Conservation (phyloP, 1,140 invertebrate species). For the Penaeus japonicus region DNA sequence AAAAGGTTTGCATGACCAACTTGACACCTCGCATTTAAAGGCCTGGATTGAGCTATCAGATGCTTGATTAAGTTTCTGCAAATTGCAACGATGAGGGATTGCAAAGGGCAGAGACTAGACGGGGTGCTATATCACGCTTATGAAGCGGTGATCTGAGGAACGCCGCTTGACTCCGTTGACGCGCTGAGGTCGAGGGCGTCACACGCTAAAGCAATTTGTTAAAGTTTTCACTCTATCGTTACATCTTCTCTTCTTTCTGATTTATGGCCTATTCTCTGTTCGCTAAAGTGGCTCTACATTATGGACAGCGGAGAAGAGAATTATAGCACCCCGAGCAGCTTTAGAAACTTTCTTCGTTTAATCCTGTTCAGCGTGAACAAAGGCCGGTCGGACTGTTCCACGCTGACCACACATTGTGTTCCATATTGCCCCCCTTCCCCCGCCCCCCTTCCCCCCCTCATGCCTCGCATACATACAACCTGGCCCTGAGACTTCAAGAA, state of each 20-base stretch:
- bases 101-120: slow-evolving; percentile 1
- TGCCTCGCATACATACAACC: too few relatives aligned
- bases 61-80: slow-evolving; percentile 51
- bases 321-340: neutral
- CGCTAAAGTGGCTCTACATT: slow-evolving; percentile 7
- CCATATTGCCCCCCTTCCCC: too few relatives aligned
- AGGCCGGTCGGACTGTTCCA: too few relatives aligned
- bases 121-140: slow-evolving; percentile 32
- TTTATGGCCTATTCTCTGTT: slow-evolving; percentile 31
- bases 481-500: too few relatives aligned
- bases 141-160: neutral
- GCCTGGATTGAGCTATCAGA: slow-evolving; percentile 43
- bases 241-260: slow-evolving; percentile 37
- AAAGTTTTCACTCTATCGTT: slow-evolving; percentile 41
- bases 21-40: slow-evolving; percentile 35
- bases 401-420: too few relatives aligned
- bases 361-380: too few relatives aligned
- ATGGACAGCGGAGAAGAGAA: neutral
- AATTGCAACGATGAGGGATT: slow-evolving; percentile 44
- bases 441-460: too few relatives aligned
- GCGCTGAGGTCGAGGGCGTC: neutral
- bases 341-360: too few relatives aligned
- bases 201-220: slow-evolving; percentile 41
- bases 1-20: slow-evolving; percentile 36
- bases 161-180: neutral